Percentiles rank a stretch among this genome's conserved stretches.
These are phyloP conservation scores for Clarias batrachus DNA, from an alignment of 2,113 vertebrate genomes.

Conservation along the genomic window DNA sequence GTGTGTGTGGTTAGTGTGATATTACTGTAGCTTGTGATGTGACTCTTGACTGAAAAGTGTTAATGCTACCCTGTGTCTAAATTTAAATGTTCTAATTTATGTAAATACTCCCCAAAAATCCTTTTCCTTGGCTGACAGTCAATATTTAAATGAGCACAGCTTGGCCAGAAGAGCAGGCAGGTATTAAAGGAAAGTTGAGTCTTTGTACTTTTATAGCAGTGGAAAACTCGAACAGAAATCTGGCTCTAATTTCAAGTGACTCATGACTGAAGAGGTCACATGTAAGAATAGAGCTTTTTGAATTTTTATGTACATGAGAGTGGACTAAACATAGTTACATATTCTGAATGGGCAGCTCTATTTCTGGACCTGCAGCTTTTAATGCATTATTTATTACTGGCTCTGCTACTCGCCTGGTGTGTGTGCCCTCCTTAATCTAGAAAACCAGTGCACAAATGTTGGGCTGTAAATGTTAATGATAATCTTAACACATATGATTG, in stretches of 20 bases:
- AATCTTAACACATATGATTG: neutral
- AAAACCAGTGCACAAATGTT: slow-evolving; percentile 9
- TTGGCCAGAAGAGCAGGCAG: neutral
- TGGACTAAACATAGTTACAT: slow-evolving; percentile 27
- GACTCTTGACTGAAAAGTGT: neutral
- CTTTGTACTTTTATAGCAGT: neutral
- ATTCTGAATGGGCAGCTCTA: slow-evolving; percentile 26
- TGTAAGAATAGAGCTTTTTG: neutral
- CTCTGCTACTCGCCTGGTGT: slow-evolving; percentile 25
- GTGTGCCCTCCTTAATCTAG: slow-evolving; percentile 32
- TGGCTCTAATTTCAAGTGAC: neutral
- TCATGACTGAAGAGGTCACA: no score
- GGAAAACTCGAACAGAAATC: neutral
- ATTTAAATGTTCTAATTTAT: neutral
- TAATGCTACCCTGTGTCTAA: neutral
- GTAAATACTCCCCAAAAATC: neutral
- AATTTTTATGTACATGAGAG: neutral
- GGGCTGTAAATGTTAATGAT: neutral
- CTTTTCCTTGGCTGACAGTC: neutral
- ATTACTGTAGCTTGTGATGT: neutral
- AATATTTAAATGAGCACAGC: neutral
- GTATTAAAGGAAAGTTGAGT: neutral
- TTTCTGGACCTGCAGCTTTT: slow-evolving; percentile 34
- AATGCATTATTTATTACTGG: slow-evolving; percentile 46
- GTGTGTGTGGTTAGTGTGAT: neutral